Percentiles rank a stretch among this genome's conserved stretches.
Evolutionary conservation across 2,797 vertebrate species (phyloP).

Genomic region (Peromyscus aztecus): DNA sequence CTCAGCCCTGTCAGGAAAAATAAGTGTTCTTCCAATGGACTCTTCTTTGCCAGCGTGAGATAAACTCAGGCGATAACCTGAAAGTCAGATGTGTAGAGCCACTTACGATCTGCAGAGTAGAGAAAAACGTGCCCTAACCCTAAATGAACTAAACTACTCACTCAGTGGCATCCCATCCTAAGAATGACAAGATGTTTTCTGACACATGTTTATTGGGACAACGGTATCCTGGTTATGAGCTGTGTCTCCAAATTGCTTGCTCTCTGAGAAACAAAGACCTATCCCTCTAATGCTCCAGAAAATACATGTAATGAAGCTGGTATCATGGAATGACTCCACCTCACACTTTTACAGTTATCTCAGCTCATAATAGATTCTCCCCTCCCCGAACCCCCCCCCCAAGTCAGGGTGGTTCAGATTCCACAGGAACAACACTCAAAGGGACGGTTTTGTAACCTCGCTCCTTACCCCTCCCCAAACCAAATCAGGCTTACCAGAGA

Average conservation of each 20-base stretch:
- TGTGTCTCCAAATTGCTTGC: conserved; percentile 63
- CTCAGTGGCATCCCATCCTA: background rate
- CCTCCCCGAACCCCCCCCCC: conserved; percentile 51
- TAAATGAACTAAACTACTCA: conserved; percentile 10
- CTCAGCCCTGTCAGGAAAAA: conserved; percentile 34
- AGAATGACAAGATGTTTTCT: conserved; percentile 42
- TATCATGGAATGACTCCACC: conserved; percentile 76
- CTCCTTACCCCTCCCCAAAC: background rate
- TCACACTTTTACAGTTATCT: conserved; percentile 70
- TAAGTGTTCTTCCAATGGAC: conserved; percentile 33
- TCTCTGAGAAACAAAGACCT: conserved; percentile 70
- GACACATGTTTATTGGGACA: conserved; percentile 65
- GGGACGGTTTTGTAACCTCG: conserved; percentile 71
- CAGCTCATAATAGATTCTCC: conserved; percentile 70
- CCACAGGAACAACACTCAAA: conserved; percentile 80
- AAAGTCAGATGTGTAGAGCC: conserved; percentile 33
- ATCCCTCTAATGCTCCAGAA: conserved; percentile 60
- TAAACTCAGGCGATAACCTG: conserved; percentile 21
- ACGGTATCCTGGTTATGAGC: conserved; percentile 30
- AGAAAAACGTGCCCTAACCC: conserved; percentile 43
- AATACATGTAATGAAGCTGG: conserved; percentile 64
- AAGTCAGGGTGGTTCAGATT: conserved; percentile 83
- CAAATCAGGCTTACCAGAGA: conserved; percentile 27
- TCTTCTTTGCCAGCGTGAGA: background rate
- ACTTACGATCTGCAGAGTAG: conserved; percentile 15